These are phyloP conservation scores for Lepidotrigona ventralis DNA, from an alignment of 1,140 invertebrate genomes.

Conservation along the genomic window DNA sequence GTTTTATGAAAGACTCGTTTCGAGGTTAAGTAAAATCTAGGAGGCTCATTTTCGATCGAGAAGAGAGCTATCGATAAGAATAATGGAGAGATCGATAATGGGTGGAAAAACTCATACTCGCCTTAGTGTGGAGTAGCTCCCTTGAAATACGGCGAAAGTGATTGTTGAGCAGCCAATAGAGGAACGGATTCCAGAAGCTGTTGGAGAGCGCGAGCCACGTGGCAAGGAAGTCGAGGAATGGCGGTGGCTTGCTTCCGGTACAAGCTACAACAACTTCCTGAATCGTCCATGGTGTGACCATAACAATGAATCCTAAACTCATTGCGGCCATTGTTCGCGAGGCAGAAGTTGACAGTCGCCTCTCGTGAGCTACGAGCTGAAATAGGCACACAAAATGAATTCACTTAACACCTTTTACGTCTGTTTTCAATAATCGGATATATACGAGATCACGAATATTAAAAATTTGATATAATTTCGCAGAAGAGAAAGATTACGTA, in stretches of 20 bases:
- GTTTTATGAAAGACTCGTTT: no score
- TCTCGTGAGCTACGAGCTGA: constrained; percentile 85
- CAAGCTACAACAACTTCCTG: constrained; percentile 93
- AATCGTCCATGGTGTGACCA: constrained; percentile 93
- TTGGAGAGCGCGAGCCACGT: constrained; percentile 93
- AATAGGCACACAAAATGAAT: constrained; percentile 11
- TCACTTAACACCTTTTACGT: background rate
- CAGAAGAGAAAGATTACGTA: no score
- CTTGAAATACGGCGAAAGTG: constrained; percentile 90
- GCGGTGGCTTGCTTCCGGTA: constrained; percentile 89
- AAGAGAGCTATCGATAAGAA: no score
- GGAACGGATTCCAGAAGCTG: constrained; percentile 93
- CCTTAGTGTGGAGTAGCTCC: constrained; percentile 87
- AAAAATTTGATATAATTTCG: no score
- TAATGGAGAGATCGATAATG: no score
- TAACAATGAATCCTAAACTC: constrained; percentile 92
- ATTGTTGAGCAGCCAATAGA: constrained; percentile 92
- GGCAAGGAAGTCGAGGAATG: constrained; percentile 89
- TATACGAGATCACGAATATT: no score
- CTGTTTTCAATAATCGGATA: background rate
- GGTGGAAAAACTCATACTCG: constrained; percentile 76
- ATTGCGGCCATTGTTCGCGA: constrained; percentile 93
- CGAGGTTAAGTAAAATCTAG: no score
- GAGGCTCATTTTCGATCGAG: no score
- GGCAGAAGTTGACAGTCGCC: constrained; percentile 87